phyloP scores from a whole-genome alignment of 2,888 invertebrate genomes.

The Nomada fabriciana region DNA sequence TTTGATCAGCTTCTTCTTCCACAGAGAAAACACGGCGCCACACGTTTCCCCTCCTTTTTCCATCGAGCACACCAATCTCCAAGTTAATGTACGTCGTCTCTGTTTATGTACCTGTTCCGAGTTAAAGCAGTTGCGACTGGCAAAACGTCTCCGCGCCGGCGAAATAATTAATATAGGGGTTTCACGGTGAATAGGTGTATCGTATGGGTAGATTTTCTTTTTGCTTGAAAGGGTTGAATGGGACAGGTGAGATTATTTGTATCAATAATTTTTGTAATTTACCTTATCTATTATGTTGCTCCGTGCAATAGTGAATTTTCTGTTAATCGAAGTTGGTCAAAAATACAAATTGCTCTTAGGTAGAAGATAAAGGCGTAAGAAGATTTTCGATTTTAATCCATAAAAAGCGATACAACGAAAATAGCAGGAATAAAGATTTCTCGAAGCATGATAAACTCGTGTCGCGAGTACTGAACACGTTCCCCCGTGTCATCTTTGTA shows the following conservation, averaged over 20 bases:
- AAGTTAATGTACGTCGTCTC: conserved; percentile 65
- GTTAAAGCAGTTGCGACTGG: conserved; percentile 25
- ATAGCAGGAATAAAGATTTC: neutral
- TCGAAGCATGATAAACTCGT: conserved; percentile 3
- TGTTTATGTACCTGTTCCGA: conserved; percentile 68
- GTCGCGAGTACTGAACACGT: conserved; percentile 25
- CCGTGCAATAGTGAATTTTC: too few species aligned
- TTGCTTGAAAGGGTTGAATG: too few species aligned
- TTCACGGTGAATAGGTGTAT: neutral
- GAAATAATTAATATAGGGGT: conserved; percentile 48
- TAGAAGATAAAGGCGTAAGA: too few species aligned
- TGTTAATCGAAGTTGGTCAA: too few species aligned
- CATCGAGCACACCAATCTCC: conserved; percentile 43
- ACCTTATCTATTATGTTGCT: too few species aligned
- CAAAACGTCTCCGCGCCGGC: conserved; percentile 20
- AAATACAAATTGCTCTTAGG: too few species aligned
- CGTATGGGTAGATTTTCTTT: neutral
- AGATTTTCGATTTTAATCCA: too few species aligned
- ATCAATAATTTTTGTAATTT: too few species aligned
- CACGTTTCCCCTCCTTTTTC: conserved; percentile 44
- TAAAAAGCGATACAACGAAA: too few species aligned
- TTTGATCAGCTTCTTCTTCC: conserved; percentile 69
- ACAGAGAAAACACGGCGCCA: neutral
- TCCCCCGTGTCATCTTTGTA: conserved; percentile 10
- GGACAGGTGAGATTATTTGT: too few species aligned